Base-by-base conservation (phyloP, 2,113 vertebrate species). In the Phrynosoma blainvillii region DNA sequence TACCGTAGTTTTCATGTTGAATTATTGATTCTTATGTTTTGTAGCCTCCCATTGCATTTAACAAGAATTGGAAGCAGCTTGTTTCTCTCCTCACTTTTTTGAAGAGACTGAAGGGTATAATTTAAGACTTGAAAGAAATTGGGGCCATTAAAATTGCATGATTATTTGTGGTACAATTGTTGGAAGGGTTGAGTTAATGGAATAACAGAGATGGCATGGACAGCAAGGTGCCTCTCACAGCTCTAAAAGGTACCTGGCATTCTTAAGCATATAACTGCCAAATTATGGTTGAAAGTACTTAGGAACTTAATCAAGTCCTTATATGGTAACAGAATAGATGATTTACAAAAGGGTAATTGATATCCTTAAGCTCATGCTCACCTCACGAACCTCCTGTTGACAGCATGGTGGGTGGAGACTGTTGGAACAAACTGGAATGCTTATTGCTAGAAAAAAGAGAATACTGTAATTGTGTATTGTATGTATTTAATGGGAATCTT, bases 21-120 rank as follows among this genome's bases (percentile, higher is more conserved):
- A 77, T 47, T 23, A 84, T 65, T 92, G 87, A n/a, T 56, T 79
- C 42, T 88, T 5, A 88, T 89, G 82, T 3, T 12, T 76, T 89
- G 81, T 13, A 76, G 0, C 13, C 27, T 88, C 32, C 6, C 30
- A 70, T 56, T 83, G 30, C 40, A 36, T 82, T 82, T 42, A 82
- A 65, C 78, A 85, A 85, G 79, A 32, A 59, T 52, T 68, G 23
- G 0, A 52, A 83, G 32, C 59, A 62, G 8, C 14, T 59, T 21
- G 0, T 0, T 47, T 42, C 11, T 25, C 59, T 20, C 59, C 71
- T 1, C n/a, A 18, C 0, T 59, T 54, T 84, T 84, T 81, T 82
- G 0, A 0, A 68, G 42, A 62, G 59, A 62, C 73, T 88, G 82
- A 9, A 80, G 52, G 62, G 85, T 82, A 2, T n/a, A 80, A 4